A percentile compares a stretch with the other conserved stretches of the same genome.
Conservation (phyloP, 2,888 invertebrate genomes). For the Iphiclides podalirius region DNA sequence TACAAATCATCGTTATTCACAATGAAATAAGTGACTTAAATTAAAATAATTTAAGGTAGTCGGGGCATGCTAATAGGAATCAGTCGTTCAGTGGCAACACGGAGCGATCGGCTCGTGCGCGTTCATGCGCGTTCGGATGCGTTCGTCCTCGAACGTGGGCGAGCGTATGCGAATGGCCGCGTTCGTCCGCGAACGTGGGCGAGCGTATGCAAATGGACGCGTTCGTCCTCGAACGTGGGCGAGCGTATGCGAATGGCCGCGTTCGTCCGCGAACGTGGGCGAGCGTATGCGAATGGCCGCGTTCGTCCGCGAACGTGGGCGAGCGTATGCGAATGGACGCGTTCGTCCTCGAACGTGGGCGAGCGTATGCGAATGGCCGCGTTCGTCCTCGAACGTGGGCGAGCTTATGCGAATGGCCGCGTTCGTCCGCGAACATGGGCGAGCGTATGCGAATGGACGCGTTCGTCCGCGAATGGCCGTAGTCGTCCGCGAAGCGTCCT, state of each 20-base stretch:
- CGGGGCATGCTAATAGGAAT: conserved; percentile 76
- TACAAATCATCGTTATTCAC: conserved; percentile 70
- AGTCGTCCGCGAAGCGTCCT: too few relatives aligned
- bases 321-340: neutral
- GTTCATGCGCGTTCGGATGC: conserved; percentile 3
- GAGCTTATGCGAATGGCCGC: too few relatives aligned
- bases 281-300: neutral
- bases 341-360: conserved; percentile 25
- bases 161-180: conserved; percentile 2
- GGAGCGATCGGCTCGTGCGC: conserved; percentile 25
- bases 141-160: neutral
- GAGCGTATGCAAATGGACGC: neutral
- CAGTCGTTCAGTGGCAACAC: conserved; percentile 70
- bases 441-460: too few relatives aligned
- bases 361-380: conserved; percentile 16
- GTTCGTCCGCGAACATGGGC: too few relatives aligned
- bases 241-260: neutral
- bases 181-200: conserved; percentile 40
- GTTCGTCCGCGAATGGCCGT: too few relatives aligned
- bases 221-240: too few relatives aligned
- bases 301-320: neutral
- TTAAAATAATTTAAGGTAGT: conserved; percentile 74
- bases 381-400: conserved; percentile 12
- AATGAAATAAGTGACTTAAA: conserved; percentile 72
- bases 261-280: neutral